These are phyloP conservation scores for Acropora tenuis DNA, from an alignment of 64 coral and sea anemone species.

Conservation along the genomic window DNA sequence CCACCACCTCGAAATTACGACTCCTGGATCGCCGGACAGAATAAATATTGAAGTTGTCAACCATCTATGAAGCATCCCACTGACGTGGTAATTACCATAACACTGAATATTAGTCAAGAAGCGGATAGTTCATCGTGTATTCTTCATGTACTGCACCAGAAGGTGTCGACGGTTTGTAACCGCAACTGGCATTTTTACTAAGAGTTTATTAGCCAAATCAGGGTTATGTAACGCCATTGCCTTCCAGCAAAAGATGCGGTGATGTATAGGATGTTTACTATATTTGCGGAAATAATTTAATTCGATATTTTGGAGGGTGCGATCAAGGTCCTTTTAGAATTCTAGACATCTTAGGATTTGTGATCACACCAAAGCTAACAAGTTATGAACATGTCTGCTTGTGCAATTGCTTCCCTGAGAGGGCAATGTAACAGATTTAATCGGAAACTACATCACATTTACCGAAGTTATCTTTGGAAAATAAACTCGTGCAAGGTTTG, in stretches of 20 bases:
- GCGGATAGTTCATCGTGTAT: too few species aligned
- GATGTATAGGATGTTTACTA: background rate
- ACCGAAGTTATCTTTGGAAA: background rate
- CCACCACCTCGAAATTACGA: too few species aligned
- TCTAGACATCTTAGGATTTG: background rate
- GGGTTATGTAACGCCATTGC: too few species aligned
- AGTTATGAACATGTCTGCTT: background rate
- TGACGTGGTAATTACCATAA: too few species aligned
- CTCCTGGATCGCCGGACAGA: too few species aligned
- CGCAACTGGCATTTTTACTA: too few species aligned
- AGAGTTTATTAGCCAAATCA: too few species aligned
- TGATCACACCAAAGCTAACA: background rate
- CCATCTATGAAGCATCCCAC: too few species aligned
- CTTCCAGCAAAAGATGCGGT: background rate
- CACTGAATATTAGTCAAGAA: too few species aligned
- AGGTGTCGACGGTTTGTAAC: too few species aligned
- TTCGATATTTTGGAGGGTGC: background rate
- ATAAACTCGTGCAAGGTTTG: background rate
- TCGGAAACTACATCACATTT: background rate
- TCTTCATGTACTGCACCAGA: too few species aligned
- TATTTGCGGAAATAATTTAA: background rate
- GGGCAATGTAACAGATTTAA: background rate
- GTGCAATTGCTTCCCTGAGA: background rate
- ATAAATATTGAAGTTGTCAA: too few species aligned
- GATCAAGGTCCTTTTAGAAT: background rate